Conservation (phyloP, 2,797 vertebrate genomes). For the Phoxinus dragarum region DNA sequence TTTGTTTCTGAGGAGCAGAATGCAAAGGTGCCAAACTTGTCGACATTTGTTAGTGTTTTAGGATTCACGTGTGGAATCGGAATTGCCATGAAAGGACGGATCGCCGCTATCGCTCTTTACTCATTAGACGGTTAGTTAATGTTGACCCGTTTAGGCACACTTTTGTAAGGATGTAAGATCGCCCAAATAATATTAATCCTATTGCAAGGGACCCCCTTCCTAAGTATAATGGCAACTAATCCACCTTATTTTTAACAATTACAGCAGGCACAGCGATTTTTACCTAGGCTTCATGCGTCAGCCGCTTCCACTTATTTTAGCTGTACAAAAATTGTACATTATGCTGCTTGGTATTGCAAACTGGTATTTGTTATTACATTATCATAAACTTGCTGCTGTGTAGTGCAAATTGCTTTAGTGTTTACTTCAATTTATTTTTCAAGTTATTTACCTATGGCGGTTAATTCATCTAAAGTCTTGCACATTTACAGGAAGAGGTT, state of each 20-base stretch:
- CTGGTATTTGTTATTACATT: no score
- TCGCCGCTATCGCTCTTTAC: background rate
- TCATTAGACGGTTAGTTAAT: background rate
- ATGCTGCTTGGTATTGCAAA: no score
- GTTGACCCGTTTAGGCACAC: background rate
- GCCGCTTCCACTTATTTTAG: no score
- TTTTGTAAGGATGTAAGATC: background rate
- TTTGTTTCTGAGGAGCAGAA: constrained; percentile 7
- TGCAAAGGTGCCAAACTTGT: constrained; percentile 18
- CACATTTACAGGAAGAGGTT: no score
- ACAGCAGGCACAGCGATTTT: background rate
- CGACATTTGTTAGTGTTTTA: constrained; percentile 34
- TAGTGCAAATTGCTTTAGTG: no score
- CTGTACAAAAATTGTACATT: no score
- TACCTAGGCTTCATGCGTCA: no score
- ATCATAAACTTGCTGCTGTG: no score
- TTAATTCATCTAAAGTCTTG: no score
- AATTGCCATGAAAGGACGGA: background rate
- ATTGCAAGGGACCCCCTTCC: background rate
- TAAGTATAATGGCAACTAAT: background rate
- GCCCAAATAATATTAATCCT: no score
- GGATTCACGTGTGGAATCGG: constrained; percentile 18
- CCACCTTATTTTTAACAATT: background rate
- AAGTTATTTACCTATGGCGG: no score
- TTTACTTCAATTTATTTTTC: no score